Percentiles rank a stretch among this genome's conserved stretches.
Evolutionary conservation across 2,888 invertebrate genomes (phyloP).

Genomic region (Deroplatys truncata): DNA sequence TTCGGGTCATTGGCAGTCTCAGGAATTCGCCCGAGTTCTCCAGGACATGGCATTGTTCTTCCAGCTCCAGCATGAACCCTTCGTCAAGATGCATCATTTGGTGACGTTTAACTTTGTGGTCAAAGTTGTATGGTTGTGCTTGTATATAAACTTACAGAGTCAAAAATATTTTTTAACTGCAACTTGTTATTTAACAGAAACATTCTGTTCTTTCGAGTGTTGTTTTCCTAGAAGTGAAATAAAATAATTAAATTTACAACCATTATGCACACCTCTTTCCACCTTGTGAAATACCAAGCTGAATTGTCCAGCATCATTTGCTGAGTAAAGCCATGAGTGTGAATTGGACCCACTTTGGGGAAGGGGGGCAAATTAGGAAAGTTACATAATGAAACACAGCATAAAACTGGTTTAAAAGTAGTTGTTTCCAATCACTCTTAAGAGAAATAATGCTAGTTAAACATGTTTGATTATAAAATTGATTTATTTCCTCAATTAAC

Average conservation of each 20-base stretch:
- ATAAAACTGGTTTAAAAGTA: too few species aligned
- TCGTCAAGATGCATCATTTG: neutral
- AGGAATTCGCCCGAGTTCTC: slow-evolving; percentile 74
- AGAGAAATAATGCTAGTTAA: too few species aligned
- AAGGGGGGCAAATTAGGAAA: too few species aligned
- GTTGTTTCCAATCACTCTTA: too few species aligned
- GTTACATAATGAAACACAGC: too few species aligned
- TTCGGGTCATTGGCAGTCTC: slow-evolving; percentile 64
- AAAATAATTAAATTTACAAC: neutral
- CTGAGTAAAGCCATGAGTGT: too few species aligned
- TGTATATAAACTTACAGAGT: neutral
- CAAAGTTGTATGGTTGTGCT: neutral
- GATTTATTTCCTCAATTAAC: too few species aligned
- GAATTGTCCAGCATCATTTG: too few species aligned
- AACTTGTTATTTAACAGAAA: neutral
- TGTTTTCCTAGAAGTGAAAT: neutral
- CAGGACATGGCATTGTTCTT: slow-evolving; percentile 40
- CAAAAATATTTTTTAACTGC: neutral
- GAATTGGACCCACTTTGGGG: too few species aligned
- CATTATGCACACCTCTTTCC: neutral
- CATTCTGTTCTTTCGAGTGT: neutral
- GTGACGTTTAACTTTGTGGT: neutral
- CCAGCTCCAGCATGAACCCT: neutral
- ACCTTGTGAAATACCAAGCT: too few species aligned
- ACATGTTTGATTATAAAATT: too few species aligned